phyloP scores from a whole-genome alignment of 2,888 invertebrate genomes.

The Pediacus dermestoides region DNA sequence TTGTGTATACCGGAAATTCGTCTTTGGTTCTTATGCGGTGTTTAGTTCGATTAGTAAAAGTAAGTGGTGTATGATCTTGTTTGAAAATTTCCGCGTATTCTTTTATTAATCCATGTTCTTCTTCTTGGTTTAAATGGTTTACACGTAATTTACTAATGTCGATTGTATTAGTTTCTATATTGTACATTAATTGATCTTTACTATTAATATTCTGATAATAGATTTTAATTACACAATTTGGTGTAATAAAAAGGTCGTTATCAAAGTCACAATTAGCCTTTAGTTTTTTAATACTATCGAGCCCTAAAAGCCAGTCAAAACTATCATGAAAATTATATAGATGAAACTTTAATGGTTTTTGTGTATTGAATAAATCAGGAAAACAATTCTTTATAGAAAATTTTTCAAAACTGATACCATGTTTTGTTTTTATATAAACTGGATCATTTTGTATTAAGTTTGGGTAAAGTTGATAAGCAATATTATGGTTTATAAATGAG shows the following conservation, averaged over 20 bases:
- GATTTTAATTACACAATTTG: too few relatives aligned
- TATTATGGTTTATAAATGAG: constrained; percentile 20
- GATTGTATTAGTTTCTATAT: too few relatives aligned
- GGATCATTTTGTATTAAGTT: constrained; percentile 5
- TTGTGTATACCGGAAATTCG: constrained; percentile 20
- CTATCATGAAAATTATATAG: too few relatives aligned
- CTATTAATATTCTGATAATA: too few relatives aligned
- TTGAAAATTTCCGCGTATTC: constrained; percentile 28
- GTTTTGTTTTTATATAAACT: constrained; percentile 3
- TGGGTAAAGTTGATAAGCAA: constrained; percentile 7
- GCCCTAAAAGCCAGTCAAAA: too few relatives aligned
- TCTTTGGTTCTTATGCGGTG: constrained; percentile 32
- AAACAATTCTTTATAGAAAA: too few relatives aligned
- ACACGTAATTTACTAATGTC: neutral
- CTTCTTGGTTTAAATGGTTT: constrained; percentile 30
- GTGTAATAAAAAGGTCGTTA: too few relatives aligned
- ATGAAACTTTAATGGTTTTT: too few relatives aligned
- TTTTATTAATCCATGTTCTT: constrained; percentile 20
- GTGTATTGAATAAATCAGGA: too few relatives aligned
- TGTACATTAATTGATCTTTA: too few relatives aligned
- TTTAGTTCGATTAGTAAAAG: constrained; percentile 31
- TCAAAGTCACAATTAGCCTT: too few relatives aligned
- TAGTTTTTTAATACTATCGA: too few relatives aligned
- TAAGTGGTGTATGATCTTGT: constrained; percentile 22
- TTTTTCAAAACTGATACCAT: constrained; percentile 1